These are phyloP conservation scores for Notocelia uddmanniana DNA, from an alignment of 2,888 invertebrate species.

Conservation along the genomic window DNA sequence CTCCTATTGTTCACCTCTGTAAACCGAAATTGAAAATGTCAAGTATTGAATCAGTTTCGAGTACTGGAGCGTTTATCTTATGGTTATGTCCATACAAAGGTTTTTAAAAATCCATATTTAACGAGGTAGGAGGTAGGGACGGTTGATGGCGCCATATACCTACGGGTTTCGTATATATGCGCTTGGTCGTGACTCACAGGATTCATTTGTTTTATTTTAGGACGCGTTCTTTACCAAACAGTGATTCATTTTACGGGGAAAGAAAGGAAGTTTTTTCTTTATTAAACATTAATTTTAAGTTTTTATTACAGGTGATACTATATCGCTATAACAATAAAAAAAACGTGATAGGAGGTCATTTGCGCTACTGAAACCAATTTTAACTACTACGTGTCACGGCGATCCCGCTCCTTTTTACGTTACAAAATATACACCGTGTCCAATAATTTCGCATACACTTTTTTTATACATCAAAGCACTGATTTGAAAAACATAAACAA, in stretches of 20 bases:
- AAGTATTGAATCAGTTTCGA: too few species aligned
- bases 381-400: not conserved
- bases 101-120: not conserved
- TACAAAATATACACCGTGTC: not conserved
- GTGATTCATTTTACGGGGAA: constrained; percentile 7
- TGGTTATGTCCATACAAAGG: too few species aligned
- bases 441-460: too few species aligned
- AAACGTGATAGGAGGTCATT: not conserved
- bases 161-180: constrained; percentile 20
- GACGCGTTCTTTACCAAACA: not conserved
- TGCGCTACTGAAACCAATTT: not conserved
- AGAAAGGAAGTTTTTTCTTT: not conserved
- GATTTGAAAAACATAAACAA: too few species aligned
- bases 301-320: not conserved
- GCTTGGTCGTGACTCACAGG: constrained; percentile 11
- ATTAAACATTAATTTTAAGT: not conserved
- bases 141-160: not conserved
- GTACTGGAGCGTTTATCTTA: too few species aligned
- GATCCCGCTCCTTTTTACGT: not conserved
- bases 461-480: too few species aligned
- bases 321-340: not conserved
- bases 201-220: constrained; percentile 5
- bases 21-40: too few species aligned
- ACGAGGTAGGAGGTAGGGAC: not conserved
- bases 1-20: too few species aligned